These are phyloP conservation scores for Acrocephalus scirpaceus DNA, from an alignment of 2,797 vertebrate species.

Conservation along the genomic window DNA sequence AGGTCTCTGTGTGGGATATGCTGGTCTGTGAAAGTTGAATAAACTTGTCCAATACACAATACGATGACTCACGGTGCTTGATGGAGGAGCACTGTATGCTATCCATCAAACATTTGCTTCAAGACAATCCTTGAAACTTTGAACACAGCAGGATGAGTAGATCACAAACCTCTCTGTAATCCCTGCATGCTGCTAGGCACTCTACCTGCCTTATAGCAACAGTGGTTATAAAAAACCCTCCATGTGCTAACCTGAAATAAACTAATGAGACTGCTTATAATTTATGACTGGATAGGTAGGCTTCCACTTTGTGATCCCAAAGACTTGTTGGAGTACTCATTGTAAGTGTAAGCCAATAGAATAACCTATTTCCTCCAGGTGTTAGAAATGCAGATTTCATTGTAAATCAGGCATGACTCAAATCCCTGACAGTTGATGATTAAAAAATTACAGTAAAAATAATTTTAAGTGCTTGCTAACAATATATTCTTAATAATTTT, in stretches of 20 bases:
- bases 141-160: constrained; percentile 69
- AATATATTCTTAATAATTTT: constrained; percentile 28
- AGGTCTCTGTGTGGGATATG: constrained; percentile 59
- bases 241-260: constrained; percentile 16
- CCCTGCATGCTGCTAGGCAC: not conserved
- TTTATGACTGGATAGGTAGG: not conserved
- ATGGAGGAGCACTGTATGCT: constrained; percentile 40
- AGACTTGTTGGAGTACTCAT: not conserved
- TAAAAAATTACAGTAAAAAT: constrained; percentile 47
- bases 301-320: not conserved
- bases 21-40: constrained; percentile 64
- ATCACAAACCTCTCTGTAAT: constrained; percentile 54
- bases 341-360: not conserved
- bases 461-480: constrained; percentile 47
- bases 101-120: constrained; percentile 65
- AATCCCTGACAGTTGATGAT: not conserved
- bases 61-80: constrained; percentile 65
- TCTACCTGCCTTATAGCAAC: constrained; percentile 46
- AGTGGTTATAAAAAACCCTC: constrained; percentile 4
- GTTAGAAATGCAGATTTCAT: constrained; percentile 22
- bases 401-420: constrained; percentile 37
- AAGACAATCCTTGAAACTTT: constrained; percentile 62
- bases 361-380: not conserved
- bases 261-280: constrained; percentile 35
- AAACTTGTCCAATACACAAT: constrained; percentile 60